phyloP scores from a whole-genome alignment of 2,888 invertebrate species.

The Lasiommata megera region DNA sequence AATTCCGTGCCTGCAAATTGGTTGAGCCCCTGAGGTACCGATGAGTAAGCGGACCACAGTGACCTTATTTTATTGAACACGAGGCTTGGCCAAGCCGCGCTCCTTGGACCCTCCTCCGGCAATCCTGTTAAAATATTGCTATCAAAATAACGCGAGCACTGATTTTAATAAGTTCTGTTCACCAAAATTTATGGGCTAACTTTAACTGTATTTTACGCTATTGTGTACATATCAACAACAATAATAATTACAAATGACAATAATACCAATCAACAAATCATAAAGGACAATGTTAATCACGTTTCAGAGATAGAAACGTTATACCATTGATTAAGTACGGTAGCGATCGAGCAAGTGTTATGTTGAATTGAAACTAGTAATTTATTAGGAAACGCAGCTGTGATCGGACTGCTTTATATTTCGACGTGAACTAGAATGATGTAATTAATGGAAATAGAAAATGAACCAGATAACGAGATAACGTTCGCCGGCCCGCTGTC shows the following conservation, averaged over 20 bases:
- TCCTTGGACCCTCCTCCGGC: constrained; percentile 73
- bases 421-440: constrained; percentile 61
- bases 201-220: not conserved
- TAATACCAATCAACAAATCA: constrained; percentile 41
- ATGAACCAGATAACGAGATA: constrained; percentile 71
- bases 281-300: constrained; percentile 49
- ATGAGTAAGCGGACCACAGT: constrained; percentile 90
- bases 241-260: constrained; percentile 28
- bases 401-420: constrained; percentile 55
- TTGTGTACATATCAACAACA: constrained; percentile 10
- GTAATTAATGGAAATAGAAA: constrained; percentile 77
- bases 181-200: not conserved
- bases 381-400: constrained; percentile 69
- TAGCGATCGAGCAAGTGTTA: constrained; percentile 56
- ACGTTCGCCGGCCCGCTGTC: constrained; percentile 69
- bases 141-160: constrained; percentile 25
- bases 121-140: constrained; percentile 57
- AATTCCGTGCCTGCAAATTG: constrained; percentile 85
- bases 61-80: constrained; percentile 95
- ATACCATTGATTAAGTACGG: constrained; percentile 51
- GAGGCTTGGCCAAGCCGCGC: constrained; percentile 86
- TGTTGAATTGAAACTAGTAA: constrained; percentile 61
- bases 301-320: constrained; percentile 55
- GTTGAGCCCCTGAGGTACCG: constrained; percentile 89
- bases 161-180: not conserved